A percentile compares a stretch with the other conserved stretches of the same genome.
Conservation (phyloP, 2,113 vertebrate genomes). For the Eolophus roseicapilla region DNA sequence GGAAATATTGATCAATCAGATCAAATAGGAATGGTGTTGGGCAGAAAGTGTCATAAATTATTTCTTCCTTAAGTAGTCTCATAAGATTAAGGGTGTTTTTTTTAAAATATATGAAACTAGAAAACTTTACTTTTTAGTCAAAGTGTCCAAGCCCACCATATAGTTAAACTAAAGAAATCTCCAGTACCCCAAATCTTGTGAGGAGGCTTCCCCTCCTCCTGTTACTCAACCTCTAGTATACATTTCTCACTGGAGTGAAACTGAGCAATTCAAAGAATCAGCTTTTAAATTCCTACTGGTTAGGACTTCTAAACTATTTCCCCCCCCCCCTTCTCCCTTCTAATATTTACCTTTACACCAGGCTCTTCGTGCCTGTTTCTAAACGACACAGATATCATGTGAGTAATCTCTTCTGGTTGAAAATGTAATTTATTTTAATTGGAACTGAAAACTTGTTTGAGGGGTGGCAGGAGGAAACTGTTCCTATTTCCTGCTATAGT, state of each 20-base stretch:
- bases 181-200: neutral
- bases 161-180: neutral
- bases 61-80: neutral
- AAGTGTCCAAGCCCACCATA: neutral
- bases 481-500: conserved; percentile 27
- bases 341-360: neutral
- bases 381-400: neutral
- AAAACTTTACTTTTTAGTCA: neutral
- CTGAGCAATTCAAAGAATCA: neutral
- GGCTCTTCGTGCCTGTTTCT: neutral
- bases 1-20: too few species aligned
- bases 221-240: neutral
- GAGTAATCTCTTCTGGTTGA: conserved; percentile 21
- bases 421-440: conserved; percentile 62
- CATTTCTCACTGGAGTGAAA: neutral
- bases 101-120: neutral
- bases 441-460: conserved; percentile 50
- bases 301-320: neutral
- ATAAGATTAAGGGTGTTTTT: neutral
- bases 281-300: neutral
- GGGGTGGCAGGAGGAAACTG: conserved; percentile 44
- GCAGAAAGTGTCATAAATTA: neutral
- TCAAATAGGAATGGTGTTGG: neutral
- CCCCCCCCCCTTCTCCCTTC: neutral
- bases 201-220: neutral